Evolutionary conservation across 2,113 vertebrate genomes (phyloP).

Genomic region (Apteryx mantelli): DNA sequence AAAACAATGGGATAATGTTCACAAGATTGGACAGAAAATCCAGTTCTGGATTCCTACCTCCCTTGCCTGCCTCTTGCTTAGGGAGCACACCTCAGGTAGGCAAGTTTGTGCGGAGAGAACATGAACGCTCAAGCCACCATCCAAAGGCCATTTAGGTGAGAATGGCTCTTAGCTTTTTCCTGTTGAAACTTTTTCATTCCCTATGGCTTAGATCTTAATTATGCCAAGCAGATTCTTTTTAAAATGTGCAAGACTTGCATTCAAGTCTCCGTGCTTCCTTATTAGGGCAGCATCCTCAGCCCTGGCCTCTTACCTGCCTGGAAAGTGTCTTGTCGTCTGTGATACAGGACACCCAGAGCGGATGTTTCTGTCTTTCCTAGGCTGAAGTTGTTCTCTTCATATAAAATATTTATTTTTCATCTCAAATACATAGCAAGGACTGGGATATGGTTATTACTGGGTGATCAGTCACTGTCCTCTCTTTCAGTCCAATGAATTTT

Average conservation of each 20-base stretch:
- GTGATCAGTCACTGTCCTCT: neutral
- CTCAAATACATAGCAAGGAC: neutral
- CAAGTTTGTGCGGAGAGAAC: neutral
- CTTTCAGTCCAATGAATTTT: neutral
- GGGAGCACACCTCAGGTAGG: rapidly evolving
- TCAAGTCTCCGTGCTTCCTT: neutral
- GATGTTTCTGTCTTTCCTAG: neutral
- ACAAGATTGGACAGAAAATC: neutral
- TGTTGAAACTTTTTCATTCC: neutral
- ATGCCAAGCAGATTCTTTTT: neutral
- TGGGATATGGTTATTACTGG: neutral
- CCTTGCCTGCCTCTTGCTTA: neutral
- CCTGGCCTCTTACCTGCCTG: neutral
- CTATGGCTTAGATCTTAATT: neutral
- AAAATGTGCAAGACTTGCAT: neutral
- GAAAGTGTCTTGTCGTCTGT: neutral
- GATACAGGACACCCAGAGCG: neutral
- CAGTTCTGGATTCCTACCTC: neutral
- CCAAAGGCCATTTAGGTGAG: neutral
- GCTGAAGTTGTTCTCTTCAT: neutral
- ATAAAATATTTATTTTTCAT: neutral
- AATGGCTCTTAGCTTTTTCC: neutral
- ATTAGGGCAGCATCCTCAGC: neutral
- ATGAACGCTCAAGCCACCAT: neutral
- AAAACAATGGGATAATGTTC: neutral